Percentiles rank a stretch among this genome's conserved stretches.
Evolutionary conservation across 2,888 invertebrate species (phyloP).

Genomic region (Adineta ricciae): DNA sequence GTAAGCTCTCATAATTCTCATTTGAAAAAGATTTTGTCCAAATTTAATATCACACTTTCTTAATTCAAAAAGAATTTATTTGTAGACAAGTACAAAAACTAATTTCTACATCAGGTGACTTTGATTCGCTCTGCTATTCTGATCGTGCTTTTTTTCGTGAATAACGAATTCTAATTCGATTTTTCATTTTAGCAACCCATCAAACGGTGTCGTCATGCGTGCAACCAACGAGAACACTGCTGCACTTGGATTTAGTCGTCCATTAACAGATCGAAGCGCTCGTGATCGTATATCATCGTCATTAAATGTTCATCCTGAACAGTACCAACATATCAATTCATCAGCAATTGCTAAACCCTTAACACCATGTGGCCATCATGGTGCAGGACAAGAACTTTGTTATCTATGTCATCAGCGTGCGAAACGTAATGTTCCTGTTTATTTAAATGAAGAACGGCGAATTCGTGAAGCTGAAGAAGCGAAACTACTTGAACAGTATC

Average conservation of each 20-base stretch:
- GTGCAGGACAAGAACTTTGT: slow-evolving; percentile 50
- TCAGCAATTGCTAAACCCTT: not conserved
- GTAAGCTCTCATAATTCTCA: not conserved
- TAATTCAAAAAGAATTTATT: not conserved
- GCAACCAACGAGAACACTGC: not conserved
- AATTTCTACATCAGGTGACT: not conserved
- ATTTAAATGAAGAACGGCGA: slow-evolving; percentile 44
- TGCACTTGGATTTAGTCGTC: not conserved
- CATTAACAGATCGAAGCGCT: not conserved
- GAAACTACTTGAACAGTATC: slow-evolving; percentile 45
- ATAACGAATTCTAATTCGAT: not conserved
- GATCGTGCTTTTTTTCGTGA: too few species aligned
- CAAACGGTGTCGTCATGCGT: not conserved
- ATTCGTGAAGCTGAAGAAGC: slow-evolving; percentile 46
- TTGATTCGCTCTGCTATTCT: not conserved
- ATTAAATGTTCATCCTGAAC: slow-evolving; percentile 2
- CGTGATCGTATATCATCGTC: slow-evolving; percentile 22
- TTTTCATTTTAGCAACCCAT: not conserved
- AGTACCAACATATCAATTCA: not conserved
- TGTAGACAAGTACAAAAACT: not conserved
- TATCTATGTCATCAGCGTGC: slow-evolving; percentile 50
- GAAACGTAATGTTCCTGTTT: slow-evolving; percentile 46
- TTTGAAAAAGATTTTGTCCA: not conserved
- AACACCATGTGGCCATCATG: slow-evolving; percentile 41
- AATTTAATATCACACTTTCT: not conserved